Conservation (phyloP, 35 echinoderm and acorn worm genomes). For the Hemicentrotus pulcherrimus region DNA sequence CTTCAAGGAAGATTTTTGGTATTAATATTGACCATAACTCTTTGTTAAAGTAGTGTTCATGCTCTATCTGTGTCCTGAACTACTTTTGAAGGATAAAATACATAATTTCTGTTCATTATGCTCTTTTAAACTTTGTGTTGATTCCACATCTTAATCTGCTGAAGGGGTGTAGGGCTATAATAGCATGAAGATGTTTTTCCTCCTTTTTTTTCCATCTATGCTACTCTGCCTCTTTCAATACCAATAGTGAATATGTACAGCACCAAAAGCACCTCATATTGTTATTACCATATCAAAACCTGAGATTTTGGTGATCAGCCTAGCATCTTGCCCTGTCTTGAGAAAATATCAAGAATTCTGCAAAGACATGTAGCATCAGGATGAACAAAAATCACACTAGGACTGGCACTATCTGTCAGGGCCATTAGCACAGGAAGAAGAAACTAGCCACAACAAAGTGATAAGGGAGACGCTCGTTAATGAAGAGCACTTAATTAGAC, state of each 20-base stretch:
- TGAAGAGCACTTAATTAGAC: slow-evolving; percentile 32
- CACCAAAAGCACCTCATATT: no score
- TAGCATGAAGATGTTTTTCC: no score
- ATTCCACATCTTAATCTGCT: no score
- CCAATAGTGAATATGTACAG: no score
- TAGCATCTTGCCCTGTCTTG: no score
- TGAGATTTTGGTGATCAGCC: no score
- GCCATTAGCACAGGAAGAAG: slow-evolving; percentile 30
- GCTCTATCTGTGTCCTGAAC: not conserved
- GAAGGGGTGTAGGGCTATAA: no score
- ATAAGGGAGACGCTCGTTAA: slow-evolving; percentile 34
- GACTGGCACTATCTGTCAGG: not conserved
- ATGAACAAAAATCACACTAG: not conserved
- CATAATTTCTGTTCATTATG: not conserved
- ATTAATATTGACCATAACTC: slow-evolving; percentile 7
- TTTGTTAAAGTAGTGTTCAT: not conserved
- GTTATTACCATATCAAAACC: no score
- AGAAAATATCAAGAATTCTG: not conserved
- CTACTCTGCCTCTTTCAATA: no score
- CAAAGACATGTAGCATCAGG: not conserved
- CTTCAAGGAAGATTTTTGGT: not conserved
- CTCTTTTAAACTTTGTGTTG: no score
- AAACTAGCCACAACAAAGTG: not conserved
- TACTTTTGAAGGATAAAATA: not conserved
- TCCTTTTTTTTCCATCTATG: no score